These are phyloP conservation scores for Autographa gamma DNA, from an alignment of 2,888 invertebrate species.

Conservation along the genomic window DNA sequence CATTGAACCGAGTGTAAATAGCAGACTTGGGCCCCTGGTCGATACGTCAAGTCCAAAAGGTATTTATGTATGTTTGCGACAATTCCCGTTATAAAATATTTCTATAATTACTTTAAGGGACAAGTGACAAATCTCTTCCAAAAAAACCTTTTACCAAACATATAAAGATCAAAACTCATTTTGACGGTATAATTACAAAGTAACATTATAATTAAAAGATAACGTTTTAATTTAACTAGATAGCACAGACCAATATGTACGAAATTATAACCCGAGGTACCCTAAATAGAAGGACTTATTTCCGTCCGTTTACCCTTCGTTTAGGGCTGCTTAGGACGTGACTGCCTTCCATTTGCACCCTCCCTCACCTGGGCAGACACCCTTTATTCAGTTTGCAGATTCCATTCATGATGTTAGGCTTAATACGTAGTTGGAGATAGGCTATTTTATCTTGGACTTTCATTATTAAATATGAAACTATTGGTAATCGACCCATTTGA, in stretches of 20 bases:
- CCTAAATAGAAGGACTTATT: slow-evolving; percentile 70
- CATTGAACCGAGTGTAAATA: too few species aligned
- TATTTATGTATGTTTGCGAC: too few species aligned
- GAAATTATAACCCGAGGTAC: slow-evolving; percentile 48
- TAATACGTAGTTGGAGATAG: slow-evolving; percentile 40
- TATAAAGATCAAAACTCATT: too few species aligned
- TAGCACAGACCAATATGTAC: slow-evolving; percentile 13
- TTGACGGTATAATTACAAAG: not conserved
- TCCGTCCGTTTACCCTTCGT: slow-evolving; percentile 68
- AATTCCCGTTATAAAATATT: too few species aligned
- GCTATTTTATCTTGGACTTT: slow-evolving; percentile 23
- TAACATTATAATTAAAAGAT: not conserved
- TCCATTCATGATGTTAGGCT: slow-evolving; percentile 62
- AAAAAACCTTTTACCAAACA: too few species aligned
- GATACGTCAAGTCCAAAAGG: too few species aligned
- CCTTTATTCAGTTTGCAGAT: slow-evolving; percentile 74
- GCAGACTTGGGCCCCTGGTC: too few species aligned
- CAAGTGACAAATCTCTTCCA: too few species aligned
- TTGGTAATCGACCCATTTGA: too few species aligned
- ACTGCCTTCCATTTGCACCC: slow-evolving; percentile 72
- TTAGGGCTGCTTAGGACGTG: slow-evolving; percentile 71
- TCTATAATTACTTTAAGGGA: too few species aligned
- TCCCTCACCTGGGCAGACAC: slow-evolving; percentile 55
- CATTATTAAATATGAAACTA: too few species aligned
- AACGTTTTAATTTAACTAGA: not conserved